phyloP scores from a whole-genome alignment of 92 coral and sea anemone genomes.

The Ricordea florida region DNA sequence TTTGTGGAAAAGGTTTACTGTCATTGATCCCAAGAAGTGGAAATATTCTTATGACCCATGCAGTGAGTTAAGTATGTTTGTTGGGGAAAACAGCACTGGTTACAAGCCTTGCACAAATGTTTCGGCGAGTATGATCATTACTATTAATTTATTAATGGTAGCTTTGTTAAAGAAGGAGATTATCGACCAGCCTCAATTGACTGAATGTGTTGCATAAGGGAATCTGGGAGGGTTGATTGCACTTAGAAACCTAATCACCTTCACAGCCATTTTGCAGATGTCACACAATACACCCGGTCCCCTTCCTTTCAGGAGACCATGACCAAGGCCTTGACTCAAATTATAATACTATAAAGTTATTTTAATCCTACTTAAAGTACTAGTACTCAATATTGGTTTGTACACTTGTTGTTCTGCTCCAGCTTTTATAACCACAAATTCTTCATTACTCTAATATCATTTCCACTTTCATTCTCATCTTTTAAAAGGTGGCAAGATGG shows the following conservation, averaged over 20 bases:
- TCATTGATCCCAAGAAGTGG: constrained; percentile 20
- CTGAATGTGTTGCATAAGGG: too few relatives aligned
- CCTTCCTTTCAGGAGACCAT: too few relatives aligned
- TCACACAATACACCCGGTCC: too few relatives aligned
- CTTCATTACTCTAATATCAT: not conserved
- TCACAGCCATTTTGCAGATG: not conserved
- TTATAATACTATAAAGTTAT: too few relatives aligned
- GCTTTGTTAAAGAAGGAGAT: not conserved
- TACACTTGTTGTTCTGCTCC: not conserved
- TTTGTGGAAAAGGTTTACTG: constrained; percentile 43
- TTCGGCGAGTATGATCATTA: constrained; percentile 55
- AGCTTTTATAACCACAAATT: not conserved
- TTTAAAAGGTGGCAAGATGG: constrained; percentile 76
- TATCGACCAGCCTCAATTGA: too few relatives aligned
- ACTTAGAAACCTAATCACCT: not conserved
- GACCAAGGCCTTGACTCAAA: too few relatives aligned
- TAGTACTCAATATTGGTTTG: too few relatives aligned
- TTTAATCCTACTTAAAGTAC: too few relatives aligned
- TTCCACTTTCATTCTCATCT: not conserved
- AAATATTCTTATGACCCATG: constrained; percentile 67
- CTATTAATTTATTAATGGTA: not conserved
- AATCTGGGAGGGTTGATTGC: too few relatives aligned
- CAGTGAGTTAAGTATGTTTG: constrained; percentile 59
- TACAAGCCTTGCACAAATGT: constrained; percentile 43
- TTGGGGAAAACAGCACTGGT: constrained; percentile 25